Evolutionary conservation across 2,888 invertebrate genomes (phyloP), one percentile per base, ranked within the genome.

Genomic region (Nezara viridula): DNA sequence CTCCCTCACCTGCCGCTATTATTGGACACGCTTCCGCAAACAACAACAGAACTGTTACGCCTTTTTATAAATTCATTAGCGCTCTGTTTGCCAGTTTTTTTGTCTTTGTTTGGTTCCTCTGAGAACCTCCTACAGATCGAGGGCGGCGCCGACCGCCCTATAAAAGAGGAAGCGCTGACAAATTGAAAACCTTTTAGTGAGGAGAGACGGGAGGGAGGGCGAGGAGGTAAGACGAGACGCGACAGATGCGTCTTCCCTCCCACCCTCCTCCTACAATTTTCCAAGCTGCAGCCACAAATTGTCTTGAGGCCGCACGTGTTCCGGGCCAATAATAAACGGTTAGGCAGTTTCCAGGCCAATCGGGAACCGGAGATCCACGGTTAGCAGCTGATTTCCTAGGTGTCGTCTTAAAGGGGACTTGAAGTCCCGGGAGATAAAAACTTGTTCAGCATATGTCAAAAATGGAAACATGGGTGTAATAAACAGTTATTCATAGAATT

Each of bases 41-140:
- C 86, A 50, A 86, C 52, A 60, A 37, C 86, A 44, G 52, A 50
- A 52, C 49, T 49, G 86, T 32, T 86, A 86, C 86, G 86, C 86
- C 86, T 86, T 86, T 86, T 86, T 86, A 86, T n/a, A 88, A 88
- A 88, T 88, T 88, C 88, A 88, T 88, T 88, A 73, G 24, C 88
- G 27, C 88, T 73, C 44, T 88, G 88, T 73, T 73, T 60, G 86
- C 7, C 52, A 86, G 85, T n/a, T 86, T 86, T 52, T 86, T 86
- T 81, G n/a, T n/a, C 32, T 86, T 86, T 85, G 40, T 85, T 81
- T 21, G 32, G 21, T 73, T 19, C 7, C 81, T 47, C 12, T n/a
- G 21, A 44, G 21, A 44, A 81, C 81, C 66, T 73, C 66, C 66
- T 19, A 32, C 27, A 37, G 32, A 73, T 81, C 81, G 81, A 12